Evolutionary conservation across 1,140 invertebrate species (phyloP).

Genomic region (Phymorhynchus buccinoides): DNA sequence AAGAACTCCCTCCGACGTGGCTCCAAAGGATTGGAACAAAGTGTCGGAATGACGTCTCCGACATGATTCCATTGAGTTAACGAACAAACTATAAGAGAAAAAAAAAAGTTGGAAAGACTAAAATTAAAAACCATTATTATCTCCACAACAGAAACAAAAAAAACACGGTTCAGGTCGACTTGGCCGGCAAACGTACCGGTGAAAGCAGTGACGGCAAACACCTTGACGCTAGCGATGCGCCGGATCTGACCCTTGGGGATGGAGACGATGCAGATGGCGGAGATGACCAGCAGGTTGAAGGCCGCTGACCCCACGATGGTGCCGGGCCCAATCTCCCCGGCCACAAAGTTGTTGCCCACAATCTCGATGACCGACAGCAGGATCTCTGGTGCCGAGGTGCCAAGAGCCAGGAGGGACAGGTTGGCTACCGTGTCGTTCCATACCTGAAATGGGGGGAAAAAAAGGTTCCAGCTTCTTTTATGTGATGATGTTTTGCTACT

Average conservation of each 20-base stretch:
- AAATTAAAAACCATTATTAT: too few species aligned
- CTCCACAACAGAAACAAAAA: too few species aligned
- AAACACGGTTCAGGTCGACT: too few species aligned
- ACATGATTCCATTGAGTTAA: too few species aligned
- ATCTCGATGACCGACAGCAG: slow-evolving; percentile 80
- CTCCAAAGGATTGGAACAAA: too few species aligned
- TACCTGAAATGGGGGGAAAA: slow-evolving; percentile 54
- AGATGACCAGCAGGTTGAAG: slow-evolving; percentile 80
- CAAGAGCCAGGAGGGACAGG: slow-evolving; percentile 80
- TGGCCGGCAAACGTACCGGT: background rate
- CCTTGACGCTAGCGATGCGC: slow-evolving; percentile 75
- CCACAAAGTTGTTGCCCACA: slow-evolving; percentile 75
- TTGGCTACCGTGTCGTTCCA: slow-evolving; percentile 83
- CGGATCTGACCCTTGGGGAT: slow-evolving; percentile 76
- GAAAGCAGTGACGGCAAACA: slow-evolving; percentile 43
- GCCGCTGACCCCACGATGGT: slow-evolving; percentile 82
- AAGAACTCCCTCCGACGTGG: too few species aligned
- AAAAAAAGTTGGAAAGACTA: too few species aligned
- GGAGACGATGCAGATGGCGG: slow-evolving; percentile 77
- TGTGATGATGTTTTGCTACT: too few species aligned
- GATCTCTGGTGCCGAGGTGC: slow-evolving; percentile 81
- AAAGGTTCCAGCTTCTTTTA: too few species aligned
- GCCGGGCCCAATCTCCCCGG: slow-evolving; percentile 79
- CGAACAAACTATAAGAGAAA: too few species aligned
- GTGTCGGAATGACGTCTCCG: too few species aligned